These are phyloP conservation scores for Drosophila subpulchrella DNA, from an alignment of 1,140 invertebrate genomes.

Conservation along the genomic window DNA sequence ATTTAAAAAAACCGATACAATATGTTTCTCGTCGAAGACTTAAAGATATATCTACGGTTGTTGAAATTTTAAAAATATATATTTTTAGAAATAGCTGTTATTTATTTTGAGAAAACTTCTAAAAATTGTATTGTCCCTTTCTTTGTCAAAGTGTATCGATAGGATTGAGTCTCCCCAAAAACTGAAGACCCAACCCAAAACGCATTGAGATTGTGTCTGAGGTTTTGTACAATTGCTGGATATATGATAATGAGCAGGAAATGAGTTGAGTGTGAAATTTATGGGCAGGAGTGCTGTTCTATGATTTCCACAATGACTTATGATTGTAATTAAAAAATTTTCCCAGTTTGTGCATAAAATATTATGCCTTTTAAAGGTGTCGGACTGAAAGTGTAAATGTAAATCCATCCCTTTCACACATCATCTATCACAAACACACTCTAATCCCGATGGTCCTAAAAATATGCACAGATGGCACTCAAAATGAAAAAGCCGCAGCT, in stretches of 20 bases:
- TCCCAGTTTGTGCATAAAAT: conserved; percentile 34
- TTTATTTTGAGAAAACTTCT: no score
- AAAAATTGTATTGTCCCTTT: no score
- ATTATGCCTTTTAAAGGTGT: conserved; percentile 36
- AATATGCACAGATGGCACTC: conserved; percentile 47
- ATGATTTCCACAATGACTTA: conserved; percentile 58
- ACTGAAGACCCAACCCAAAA: conserved; percentile 45
- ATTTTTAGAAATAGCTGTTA: no score
- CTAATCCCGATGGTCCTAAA: conserved; percentile 28
- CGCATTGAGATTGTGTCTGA: conserved; percentile 35
- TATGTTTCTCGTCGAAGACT: no score
- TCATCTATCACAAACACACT: conserved; percentile 20
- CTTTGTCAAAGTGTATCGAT: conserved; percentile 9
- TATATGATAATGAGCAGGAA: conserved; percentile 81
- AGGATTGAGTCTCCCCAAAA: conserved; percentile 24
- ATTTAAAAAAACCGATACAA: neutral
- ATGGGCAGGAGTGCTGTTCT: conserved; percentile 69
- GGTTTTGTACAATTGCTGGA: conserved; percentile 60
- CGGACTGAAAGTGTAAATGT: conserved; percentile 16
- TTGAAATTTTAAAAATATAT: no score
- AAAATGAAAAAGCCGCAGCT: conserved; percentile 28
- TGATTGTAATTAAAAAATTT: conserved; percentile 68
- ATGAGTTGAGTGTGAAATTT: conserved; percentile 81
- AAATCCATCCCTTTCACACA: conserved; percentile 33
- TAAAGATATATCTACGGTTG: no score